phyloP scores from a whole-genome alignment of 1,140 invertebrate genomes.

The Mactra quadrangularis region DNA sequence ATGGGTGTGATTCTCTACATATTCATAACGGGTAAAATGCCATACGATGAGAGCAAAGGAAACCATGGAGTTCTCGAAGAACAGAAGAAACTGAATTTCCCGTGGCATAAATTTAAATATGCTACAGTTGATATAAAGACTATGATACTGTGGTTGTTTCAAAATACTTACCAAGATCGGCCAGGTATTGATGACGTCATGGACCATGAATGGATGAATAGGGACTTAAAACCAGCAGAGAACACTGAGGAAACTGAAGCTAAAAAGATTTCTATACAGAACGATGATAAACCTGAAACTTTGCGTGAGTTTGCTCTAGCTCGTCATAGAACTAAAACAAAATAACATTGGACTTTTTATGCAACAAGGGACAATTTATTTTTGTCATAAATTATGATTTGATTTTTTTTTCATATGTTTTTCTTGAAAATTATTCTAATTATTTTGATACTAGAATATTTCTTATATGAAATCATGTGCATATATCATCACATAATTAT shows the following conservation, averaged over 20 bases:
- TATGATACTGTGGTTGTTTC: conserved; percentile 76
- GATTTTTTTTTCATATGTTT: not conserved
- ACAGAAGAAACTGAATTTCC: conserved; percentile 79
- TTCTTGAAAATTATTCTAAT: no score
- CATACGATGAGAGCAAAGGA: conserved; percentile 83
- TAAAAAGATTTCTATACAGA: conserved; percentile 20
- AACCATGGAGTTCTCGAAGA: conserved; percentile 81
- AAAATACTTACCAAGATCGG: conserved; percentile 69
- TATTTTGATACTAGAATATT: no score
- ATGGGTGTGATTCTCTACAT: conserved; percentile 84
- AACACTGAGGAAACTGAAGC: conserved; percentile 55
- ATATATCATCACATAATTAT: no score
- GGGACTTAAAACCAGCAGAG: conserved; percentile 60
- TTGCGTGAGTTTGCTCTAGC: conserved; percentile 40
- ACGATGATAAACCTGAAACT: conserved; percentile 44
- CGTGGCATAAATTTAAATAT: conserved; percentile 79
- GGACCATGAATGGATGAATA: conserved; percentile 70
- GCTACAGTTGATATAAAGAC: conserved; percentile 71
- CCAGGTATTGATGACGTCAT: conserved; percentile 74
- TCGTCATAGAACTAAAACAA: conserved; percentile 40
- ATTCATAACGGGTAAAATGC: conserved; percentile 83
- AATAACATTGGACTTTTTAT: not conserved
- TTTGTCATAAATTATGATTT: not conserved
- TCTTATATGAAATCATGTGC: no score
- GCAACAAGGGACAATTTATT: no score